These are phyloP conservation scores for Drosophila micromelanica DNA, from an alignment of 1,140 invertebrate species.

Conservation along the genomic window DNA sequence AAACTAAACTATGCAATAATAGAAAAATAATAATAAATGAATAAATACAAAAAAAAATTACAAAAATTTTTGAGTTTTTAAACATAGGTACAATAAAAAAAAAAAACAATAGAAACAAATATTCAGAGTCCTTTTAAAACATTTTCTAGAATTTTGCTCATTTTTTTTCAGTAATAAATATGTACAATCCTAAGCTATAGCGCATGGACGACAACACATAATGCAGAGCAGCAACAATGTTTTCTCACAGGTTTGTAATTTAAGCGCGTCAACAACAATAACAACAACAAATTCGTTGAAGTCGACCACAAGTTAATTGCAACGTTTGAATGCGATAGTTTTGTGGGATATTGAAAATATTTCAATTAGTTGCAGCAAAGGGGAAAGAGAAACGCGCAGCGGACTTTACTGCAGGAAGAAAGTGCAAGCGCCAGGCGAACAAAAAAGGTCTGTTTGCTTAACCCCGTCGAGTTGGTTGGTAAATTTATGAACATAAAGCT, in stretches of 20 bases:
- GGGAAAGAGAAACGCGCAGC: conserved; percentile 11
- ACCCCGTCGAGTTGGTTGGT: conserved; percentile 64
- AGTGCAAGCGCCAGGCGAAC: conserved; percentile 29
- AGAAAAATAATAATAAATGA: no score
- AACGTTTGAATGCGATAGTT: conserved; percentile 74
- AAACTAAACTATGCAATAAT: no score
- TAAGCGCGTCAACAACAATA: conserved; percentile 45
- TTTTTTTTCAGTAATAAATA: no score
- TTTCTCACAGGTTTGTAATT: conserved; percentile 73
- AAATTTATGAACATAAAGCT: conserved; percentile 81
- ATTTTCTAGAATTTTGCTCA: no score
- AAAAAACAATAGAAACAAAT: no score
- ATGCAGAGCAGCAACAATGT: conserved; percentile 23
- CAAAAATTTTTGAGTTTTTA: no score
- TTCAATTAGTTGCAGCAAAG: conserved; percentile 66
- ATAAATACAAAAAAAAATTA: no score
- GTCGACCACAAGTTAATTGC: conserved; percentile 75
- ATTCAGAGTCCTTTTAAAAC: no score
- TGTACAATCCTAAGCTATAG: background rate
- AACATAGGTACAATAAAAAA: no score
- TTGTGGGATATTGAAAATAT: conserved; percentile 73
- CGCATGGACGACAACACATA: conserved; percentile 7
- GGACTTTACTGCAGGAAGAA: conserved; percentile 42
- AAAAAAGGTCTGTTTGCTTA: conserved; percentile 47
- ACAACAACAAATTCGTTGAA: conserved; percentile 23